Evolutionary conservation across 2,888 invertebrate genomes (phyloP).

Genomic region (Drosophila mettleri): DNA sequence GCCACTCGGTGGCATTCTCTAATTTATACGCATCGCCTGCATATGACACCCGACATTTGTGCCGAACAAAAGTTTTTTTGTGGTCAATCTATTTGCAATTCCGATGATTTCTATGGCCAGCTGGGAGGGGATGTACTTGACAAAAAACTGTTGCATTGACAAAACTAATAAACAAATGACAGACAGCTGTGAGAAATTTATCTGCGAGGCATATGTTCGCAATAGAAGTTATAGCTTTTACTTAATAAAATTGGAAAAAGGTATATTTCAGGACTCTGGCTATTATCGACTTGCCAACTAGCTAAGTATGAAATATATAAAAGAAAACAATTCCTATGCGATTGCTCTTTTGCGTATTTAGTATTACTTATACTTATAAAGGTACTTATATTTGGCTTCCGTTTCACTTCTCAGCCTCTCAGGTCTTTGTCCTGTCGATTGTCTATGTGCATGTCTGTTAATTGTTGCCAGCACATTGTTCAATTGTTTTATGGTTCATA

Average conservation of each 20-base stretch:
- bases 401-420: background rate
- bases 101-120: slow-evolving; percentile 65
- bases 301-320: background rate
- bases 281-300: background rate
- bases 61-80: slow-evolving; percentile 41
- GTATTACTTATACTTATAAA: background rate
- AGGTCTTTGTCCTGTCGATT: slow-evolving; percentile 30
- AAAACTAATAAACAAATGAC: slow-evolving; percentile 77
- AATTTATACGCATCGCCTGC: slow-evolving; percentile 83
- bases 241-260: slow-evolving; percentile 30
- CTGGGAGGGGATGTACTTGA: slow-evolving; percentile 33
- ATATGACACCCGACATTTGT: slow-evolving; percentile 77
- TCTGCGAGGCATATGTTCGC: slow-evolving; percentile 31
- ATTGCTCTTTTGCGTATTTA: background rate
- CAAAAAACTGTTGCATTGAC: slow-evolving; percentile 70
- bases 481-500: slow-evolving; percentile 81
- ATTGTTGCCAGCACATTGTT: slow-evolving; percentile 71
- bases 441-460: slow-evolving; percentile 51
- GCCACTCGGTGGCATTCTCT: slow-evolving; percentile 46
- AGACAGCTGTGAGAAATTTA: slow-evolving; percentile 57
- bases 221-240: slow-evolving; percentile 40
- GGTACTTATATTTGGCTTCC: background rate
- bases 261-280: background rate
- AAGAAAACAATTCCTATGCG: background rate
- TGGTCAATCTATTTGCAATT: slow-evolving; percentile 71